Percentiles rank a stretch among this genome's conserved stretches.
These are phyloP conservation scores for Anneissia japonica DNA, from an alignment of 35 echinoderm and acorn worm genomes.

Conservation along the genomic window DNA sequence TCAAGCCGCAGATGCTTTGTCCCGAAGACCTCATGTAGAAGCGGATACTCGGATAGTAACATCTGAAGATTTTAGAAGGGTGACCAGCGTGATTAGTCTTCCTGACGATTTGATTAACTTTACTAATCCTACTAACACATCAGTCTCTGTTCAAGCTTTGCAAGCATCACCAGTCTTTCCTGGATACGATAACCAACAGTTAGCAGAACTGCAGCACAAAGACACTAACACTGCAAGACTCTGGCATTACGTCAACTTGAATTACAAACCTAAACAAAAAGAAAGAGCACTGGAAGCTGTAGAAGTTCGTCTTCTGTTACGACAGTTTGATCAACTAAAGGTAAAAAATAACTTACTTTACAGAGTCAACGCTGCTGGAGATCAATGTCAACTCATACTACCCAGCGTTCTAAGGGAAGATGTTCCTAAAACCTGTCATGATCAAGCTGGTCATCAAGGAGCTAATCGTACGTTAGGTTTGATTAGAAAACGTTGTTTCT, in stretches of 20 bases:
- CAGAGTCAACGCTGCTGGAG: background rate
- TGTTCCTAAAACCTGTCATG: constrained; percentile 14
- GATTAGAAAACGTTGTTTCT: constrained; percentile 16
- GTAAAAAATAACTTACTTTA: constrained; percentile 16
- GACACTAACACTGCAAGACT: background rate
- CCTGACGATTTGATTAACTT: background rate
- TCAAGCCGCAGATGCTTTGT: constrained; percentile 15
- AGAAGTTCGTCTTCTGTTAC: constrained; percentile 5
- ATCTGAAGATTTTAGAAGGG: background rate
- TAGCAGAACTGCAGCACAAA: background rate
- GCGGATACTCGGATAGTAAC: too few relatives aligned
- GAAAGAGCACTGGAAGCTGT: background rate
- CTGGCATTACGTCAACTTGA: background rate
- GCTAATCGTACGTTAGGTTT: constrained; percentile 14
- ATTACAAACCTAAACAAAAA: background rate
- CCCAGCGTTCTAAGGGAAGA: background rate
- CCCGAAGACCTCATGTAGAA: background rate
- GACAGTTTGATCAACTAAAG: background rate
- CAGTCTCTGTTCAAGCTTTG: background rate
- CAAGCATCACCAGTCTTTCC: background rate
- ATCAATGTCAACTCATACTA: constrained; percentile 5
- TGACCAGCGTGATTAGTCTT: background rate
- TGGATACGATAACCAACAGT: background rate
- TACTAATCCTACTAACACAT: background rate
- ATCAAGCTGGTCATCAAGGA: constrained; percentile 36